A percentile compares a stretch with the other conserved stretches of the same genome.
phyloP scores from a whole-genome alignment of 2,797 vertebrate species.

The Sarcophilus harrisii region DNA sequence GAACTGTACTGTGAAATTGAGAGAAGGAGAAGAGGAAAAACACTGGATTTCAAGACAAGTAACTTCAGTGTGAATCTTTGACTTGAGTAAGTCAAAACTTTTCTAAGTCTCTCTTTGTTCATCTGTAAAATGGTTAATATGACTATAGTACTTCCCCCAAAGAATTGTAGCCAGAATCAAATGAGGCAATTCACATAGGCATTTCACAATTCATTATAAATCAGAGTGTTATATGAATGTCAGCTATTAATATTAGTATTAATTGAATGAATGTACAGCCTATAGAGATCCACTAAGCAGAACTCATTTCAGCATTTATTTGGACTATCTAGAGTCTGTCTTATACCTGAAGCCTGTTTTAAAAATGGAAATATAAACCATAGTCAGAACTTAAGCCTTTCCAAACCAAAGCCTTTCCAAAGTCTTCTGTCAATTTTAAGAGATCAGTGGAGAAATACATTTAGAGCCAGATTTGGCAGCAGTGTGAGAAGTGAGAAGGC shows the following conservation, averaged over 20 bases:
- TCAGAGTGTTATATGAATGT: neutral
- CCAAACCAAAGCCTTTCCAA: too few species aligned
- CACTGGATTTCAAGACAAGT: neutral
- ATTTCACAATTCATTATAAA: neutral
- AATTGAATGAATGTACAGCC: constrained; percentile 30
- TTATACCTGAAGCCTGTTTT: neutral
- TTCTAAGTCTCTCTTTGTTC: neutral
- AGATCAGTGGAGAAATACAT: constrained; percentile 38
- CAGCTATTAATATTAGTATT: neutral
- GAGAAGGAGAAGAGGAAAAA: neutral
- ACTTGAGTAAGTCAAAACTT: neutral
- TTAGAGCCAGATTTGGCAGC: constrained; percentile 39
- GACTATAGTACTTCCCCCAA: neutral
- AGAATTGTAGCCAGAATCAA: neutral
- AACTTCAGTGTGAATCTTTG: neutral
- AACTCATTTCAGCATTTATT: constrained; percentile 68
- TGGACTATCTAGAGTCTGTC: constrained; percentile 20
- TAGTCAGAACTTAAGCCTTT: constrained; percentile 55
- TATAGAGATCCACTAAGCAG: constrained; percentile 34
- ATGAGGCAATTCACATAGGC: neutral
- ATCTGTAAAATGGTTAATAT: neutral
- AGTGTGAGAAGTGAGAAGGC: constrained; percentile 18
- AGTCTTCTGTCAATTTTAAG: constrained; percentile 51
- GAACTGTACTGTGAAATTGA: neutral
- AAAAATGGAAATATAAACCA: constrained; percentile 24